Base-by-base conservation (phyloP, 2,797 vertebrate species). In the Corythornis leucogaster region DNA sequence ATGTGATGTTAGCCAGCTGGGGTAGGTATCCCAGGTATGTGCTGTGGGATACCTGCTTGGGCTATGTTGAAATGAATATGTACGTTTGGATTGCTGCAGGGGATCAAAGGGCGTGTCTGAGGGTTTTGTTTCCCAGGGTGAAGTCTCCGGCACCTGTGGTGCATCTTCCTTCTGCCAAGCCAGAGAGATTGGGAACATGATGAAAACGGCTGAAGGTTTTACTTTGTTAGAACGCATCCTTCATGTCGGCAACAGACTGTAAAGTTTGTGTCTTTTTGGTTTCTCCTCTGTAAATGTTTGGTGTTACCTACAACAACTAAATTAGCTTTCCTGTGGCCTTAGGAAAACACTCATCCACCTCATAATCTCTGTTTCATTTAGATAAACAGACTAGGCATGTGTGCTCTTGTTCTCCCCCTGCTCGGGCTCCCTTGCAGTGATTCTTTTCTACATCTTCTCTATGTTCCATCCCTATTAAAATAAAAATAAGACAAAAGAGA, bases 51-150 rank as follows among this genome's bases (percentile, higher is more conserved):
- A 87, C 63, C 85, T 84, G 63, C 87, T 87, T 15, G 66, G 89
- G 75, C 38, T 80, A 85, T 22, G 67, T 16, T 40, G 84, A 78
- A 94, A 94, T 94, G 81, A 93, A 93, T 92, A 94, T 85, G 87
- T 80, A 87, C 24, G 8, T 89, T 93, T 77, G 64, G 92, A 96
- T 96, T 62, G 95, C 95, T 96, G 87, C 19, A 96, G 95, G 95
- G 95, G 89, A 93, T 95, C 14, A 0, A 78, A 95, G 89, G 95
- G 95, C 4, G 94, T 90, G 93, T 95, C 90, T 95, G 95, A 96
- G 90, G 94, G 87, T 95, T 96, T 92, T 95, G 89, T 96, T 96
- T 96, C 95, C 94, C 95, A 96, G 94, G 93, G 84, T 93, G 91
- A 96, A 85, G 90, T 95, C 92, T 95, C 93, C 12, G 22, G 68